Conservation (phyloP, 2,113 vertebrate genomes). For the Cygnus atratus region DNA sequence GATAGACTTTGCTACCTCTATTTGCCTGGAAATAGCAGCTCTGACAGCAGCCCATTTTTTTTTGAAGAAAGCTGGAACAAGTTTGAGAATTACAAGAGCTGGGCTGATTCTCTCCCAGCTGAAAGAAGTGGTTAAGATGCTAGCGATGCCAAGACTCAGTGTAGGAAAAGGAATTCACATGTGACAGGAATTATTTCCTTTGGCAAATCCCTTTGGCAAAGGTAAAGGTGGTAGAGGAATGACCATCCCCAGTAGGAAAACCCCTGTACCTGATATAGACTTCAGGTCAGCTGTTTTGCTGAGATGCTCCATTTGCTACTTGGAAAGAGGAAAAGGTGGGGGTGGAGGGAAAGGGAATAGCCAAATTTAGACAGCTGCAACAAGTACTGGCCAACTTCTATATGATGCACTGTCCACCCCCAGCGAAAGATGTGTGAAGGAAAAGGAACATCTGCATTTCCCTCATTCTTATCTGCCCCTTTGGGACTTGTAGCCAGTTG, state of each 20-base stretch:
- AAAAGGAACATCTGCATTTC: conserved; percentile 53
- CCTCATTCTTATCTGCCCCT: conserved; percentile 9
- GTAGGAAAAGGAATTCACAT: conserved; percentile 6
- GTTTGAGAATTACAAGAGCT: conserved; percentile 36
- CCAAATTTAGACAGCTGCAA: conserved; percentile 39
- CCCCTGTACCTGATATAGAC: background rate
- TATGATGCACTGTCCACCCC: conserved; percentile 29
- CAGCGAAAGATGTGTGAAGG: conserved; percentile 22
- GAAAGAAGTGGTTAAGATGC: conserved; percentile 23
- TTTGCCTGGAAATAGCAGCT: background rate
- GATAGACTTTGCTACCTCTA: background rate
- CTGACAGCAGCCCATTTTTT: background rate
- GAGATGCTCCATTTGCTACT: conserved; percentile 39
- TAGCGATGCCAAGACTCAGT: background rate
- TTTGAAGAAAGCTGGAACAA: background rate
- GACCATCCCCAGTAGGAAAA: conserved; percentile 11
- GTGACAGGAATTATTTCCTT: conserved; percentile 31
- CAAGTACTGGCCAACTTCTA: conserved; percentile 37
- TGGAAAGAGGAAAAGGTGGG: background rate
- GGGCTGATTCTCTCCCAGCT: background rate
- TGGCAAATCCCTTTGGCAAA: conserved; percentile 36
- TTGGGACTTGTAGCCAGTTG: background rate
- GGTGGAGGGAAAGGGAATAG: conserved; percentile 10
- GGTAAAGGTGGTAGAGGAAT: background rate
- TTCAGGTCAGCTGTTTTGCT: conserved; percentile 34